These are phyloP conservation scores for Stegastes partitus DNA, from an alignment of 2,113 vertebrate genomes.

Conservation along the genomic window DNA sequence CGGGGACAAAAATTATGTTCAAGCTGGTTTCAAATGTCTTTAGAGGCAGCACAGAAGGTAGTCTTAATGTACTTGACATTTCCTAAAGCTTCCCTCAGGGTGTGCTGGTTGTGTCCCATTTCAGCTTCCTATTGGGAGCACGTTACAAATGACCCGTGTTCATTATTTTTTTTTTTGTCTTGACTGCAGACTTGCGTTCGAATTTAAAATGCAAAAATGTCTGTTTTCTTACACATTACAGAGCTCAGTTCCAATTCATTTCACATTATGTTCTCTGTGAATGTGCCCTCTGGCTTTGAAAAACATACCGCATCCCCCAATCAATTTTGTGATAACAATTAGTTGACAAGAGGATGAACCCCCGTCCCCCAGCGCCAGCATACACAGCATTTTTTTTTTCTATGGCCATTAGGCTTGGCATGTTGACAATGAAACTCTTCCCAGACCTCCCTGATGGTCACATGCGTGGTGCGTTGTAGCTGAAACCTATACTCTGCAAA, in stretches of 20 bases:
- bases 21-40: constrained; percentile 47
- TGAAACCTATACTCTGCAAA: constrained; percentile 7
- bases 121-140: constrained; percentile 24
- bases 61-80: constrained; percentile 64
- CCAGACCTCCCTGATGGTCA: constrained; percentile 9
- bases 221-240: background rate
- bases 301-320: background rate
- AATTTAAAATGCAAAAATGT: constrained; percentile 12
- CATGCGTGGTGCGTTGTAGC: background rate
- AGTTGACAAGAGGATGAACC: background rate
- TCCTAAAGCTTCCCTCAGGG: constrained; percentile 57
- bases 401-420: background rate
- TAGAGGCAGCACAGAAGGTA: constrained; percentile 55
- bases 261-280: constrained; percentile 2
- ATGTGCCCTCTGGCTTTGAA: constrained; percentile 8
- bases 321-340: background rate
- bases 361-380: background rate
- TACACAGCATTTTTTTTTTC: background rate
- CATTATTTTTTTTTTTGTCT: background rate
- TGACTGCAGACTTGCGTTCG: background rate
- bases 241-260: background rate
- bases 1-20: constrained; percentile 13
- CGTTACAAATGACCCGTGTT: constrained; percentile 26
- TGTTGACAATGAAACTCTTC: constrained; percentile 25
- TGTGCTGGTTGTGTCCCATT: constrained; percentile 24